These are phyloP conservation scores for Origma solitaria DNA, from an alignment of 2,113 vertebrate genomes.

Conservation along the genomic window DNA sequence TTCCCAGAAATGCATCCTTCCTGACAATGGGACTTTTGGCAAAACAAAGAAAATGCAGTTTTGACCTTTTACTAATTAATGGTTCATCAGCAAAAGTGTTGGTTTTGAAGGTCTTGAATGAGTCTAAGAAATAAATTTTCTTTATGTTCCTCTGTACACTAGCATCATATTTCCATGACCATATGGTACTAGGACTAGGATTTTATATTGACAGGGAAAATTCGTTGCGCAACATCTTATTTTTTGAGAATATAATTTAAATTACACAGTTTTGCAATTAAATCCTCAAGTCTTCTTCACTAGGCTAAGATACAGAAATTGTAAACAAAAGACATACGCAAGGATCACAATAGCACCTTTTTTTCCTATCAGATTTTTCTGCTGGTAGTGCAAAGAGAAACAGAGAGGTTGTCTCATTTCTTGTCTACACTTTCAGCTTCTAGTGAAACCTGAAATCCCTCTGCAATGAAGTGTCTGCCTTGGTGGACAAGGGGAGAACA, in stretches of 20 bases:
- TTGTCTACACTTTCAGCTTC: background rate
- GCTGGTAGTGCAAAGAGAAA: background rate
- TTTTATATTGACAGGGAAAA: background rate
- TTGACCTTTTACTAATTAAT: background rate
- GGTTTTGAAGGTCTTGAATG: background rate
- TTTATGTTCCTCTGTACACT: background rate
- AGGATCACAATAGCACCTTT: background rate
- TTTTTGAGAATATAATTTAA: background rate
- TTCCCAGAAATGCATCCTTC: background rate
- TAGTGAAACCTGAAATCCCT: background rate
- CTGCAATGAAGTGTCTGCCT: background rate
- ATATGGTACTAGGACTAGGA: background rate
- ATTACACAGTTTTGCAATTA: background rate
- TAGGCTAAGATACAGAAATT: background rate
- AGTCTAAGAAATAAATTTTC: background rate
- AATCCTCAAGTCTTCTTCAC: background rate
- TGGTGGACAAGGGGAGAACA: background rate
- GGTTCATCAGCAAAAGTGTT: background rate
- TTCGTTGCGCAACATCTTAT: background rate
- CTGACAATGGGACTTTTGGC: background rate
- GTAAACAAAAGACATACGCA: background rate
- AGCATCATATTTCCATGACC: background rate
- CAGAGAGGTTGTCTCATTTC: background rate
- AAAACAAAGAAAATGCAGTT: background rate
- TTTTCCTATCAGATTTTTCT: background rate